Evolutionary conservation across 2,888 invertebrate species (phyloP).

Genomic region (Asteroscopus sphinx): DNA sequence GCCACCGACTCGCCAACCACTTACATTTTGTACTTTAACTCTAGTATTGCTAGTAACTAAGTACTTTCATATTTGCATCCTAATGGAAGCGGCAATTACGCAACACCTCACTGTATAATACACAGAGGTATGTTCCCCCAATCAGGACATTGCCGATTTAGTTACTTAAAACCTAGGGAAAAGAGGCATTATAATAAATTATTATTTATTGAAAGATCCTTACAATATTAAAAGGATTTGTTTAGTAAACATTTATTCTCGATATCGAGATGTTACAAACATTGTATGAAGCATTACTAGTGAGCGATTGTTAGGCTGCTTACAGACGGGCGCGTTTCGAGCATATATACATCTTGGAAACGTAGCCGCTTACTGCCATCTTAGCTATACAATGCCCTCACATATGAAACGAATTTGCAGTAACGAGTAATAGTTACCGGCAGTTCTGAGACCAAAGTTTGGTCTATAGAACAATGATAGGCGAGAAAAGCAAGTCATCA

Average conservation of each 20-base stretch:
- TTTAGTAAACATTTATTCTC: constrained; percentile 36
- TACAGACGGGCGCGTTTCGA: constrained; percentile 64
- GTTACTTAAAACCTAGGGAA: constrained; percentile 50
- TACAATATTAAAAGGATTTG: constrained; percentile 41
- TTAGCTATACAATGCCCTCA: constrained; percentile 10
- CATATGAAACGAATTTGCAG: constrained; percentile 13
- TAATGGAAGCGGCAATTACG: constrained; percentile 16
- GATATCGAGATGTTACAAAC: constrained; percentile 37
- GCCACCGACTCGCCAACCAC: constrained; percentile 30
- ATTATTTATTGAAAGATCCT: constrained; percentile 47
- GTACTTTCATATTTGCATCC: constrained; percentile 43
- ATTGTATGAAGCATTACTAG: constrained; percentile 68
- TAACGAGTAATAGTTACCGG: constrained; percentile 4
- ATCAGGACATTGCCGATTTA: constrained; percentile 36
- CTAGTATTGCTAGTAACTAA: constrained; percentile 56
- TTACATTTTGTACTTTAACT: constrained; percentile 69
- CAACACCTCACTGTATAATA: constrained; percentile 17
- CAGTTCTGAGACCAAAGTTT: constrained; percentile 11
- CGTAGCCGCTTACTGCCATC: constrained; percentile 53
- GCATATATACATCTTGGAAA: constrained; percentile 53
- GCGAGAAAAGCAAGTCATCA: constrained; percentile 17
- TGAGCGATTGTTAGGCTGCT: constrained; percentile 68
- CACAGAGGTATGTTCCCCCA: constrained; percentile 21
- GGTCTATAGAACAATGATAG: constrained; percentile 6
- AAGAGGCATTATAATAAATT: constrained; percentile 41